Percentiles rank a stretch among this genome's conserved stretches.
phyloP scores from a whole-genome alignment of 1,140 invertebrate species.

The Aricia agestis region DNA sequence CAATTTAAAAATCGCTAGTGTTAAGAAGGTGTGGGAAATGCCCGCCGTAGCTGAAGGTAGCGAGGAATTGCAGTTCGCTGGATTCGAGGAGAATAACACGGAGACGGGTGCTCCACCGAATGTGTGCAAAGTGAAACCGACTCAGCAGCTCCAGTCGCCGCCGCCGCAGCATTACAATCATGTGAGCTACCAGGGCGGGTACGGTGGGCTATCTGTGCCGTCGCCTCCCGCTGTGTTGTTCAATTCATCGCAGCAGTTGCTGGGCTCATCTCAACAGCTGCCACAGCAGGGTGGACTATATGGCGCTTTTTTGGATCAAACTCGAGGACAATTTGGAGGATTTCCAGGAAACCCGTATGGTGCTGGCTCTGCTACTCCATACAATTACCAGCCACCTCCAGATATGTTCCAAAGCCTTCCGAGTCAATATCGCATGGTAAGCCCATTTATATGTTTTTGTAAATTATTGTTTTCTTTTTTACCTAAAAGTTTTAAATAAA shows the following conservation, averaged over 20 bases:
- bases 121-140: conserved; percentile 75
- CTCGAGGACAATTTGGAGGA: conserved; percentile 67
- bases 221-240: conserved; percentile 89
- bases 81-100: conserved; percentile 59
- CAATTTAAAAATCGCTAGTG: conserved; percentile 95
- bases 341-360: conserved; percentile 71
- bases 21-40: conserved; percentile 93
- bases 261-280: conserved; percentile 82
- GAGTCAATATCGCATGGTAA: conserved; percentile 84
- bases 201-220: conserved; percentile 86
- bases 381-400: conserved; percentile 79
- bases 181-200: conserved; percentile 73
- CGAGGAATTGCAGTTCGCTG: conserved; percentile 66
- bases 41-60: conserved; percentile 79
- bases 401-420: conserved; percentile 89
- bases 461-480: neutral
- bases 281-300: conserved; percentile 85
- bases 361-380: conserved; percentile 70
- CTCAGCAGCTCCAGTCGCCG: conserved; percentile 77
- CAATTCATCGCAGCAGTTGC: conserved; percentile 83
- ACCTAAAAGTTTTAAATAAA: no score
- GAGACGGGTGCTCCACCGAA: conserved; percentile 67
- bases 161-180: conserved; percentile 76
- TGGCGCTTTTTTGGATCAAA: conserved; percentile 71
- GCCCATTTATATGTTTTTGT: conserved; percentile 28